A percentile compares a stretch with the other conserved stretches of the same genome.
Evolutionary conservation across 2,888 invertebrate genomes (phyloP).

Genomic region (Arge pagana): DNA sequence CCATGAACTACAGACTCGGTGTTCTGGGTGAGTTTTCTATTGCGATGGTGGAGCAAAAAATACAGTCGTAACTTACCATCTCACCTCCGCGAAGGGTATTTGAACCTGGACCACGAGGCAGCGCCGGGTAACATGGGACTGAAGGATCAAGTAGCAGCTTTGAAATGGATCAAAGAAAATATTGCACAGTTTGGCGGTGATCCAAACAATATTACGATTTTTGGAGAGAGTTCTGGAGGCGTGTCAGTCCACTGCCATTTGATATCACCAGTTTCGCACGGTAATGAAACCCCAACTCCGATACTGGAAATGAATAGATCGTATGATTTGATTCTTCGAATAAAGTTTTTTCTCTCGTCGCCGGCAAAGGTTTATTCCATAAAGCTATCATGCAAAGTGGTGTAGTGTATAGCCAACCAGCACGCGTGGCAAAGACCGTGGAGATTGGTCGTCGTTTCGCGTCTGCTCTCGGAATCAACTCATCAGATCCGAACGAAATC

Average conservation of each 20-base stretch:
- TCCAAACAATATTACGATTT: slow-evolving; percentile 43
- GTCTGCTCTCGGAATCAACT: slow-evolving; percentile 35
- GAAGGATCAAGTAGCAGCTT: slow-evolving; percentile 39
- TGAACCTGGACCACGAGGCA: slow-evolving; percentile 36
- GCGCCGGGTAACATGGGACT: slow-evolving; percentile 18
- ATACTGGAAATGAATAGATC: too few species aligned
- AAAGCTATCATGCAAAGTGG: slow-evolving; percentile 13
- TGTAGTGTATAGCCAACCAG: neutral
- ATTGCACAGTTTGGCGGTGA: slow-evolving; percentile 45
- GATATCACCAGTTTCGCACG: slow-evolving; percentile 40
- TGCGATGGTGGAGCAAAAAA: neutral
- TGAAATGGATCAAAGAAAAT: slow-evolving; percentile 46
- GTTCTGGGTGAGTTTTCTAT: neutral
- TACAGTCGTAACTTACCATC: neutral
- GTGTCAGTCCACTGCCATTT: slow-evolving; percentile 33
- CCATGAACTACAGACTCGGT: slow-evolving; percentile 9
- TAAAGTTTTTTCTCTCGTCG: too few species aligned
- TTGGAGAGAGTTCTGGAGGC: slow-evolving; percentile 43
- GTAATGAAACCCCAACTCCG: slow-evolving; percentile 26
- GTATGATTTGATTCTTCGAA: too few species aligned
- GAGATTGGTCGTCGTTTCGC: slow-evolving; percentile 22
- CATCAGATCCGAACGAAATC: slow-evolving; percentile 37
- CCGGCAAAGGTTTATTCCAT: slow-evolving; percentile 24
- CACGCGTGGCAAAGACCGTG: neutral
- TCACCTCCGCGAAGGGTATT: slow-evolving; percentile 36